phyloP scores from a whole-genome alignment of 2,797 vertebrate species.

The Sebastes paucispinis region DNA sequence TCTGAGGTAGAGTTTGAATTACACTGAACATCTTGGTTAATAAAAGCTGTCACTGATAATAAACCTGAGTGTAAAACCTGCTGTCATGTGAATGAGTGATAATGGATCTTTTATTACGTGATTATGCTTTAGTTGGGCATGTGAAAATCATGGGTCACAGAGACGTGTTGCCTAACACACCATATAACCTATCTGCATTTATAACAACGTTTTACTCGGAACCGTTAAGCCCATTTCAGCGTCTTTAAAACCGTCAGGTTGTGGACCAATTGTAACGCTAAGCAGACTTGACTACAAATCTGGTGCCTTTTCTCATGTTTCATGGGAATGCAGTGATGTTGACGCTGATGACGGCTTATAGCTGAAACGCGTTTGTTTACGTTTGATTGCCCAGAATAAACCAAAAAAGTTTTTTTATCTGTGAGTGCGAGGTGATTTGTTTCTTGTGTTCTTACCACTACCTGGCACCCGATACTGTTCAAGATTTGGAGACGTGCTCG shows the following conservation, averaged over 20 bases:
- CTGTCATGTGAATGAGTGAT: background rate
- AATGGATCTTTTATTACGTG: conserved; percentile 3
- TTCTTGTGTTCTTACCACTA: too few species aligned
- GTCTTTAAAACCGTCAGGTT: background rate
- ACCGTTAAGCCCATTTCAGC: background rate
- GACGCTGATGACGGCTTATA: too few species aligned
- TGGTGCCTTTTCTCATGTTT: background rate
- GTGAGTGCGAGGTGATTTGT: too few species aligned
- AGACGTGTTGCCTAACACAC: background rate
- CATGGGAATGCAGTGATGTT: background rate
- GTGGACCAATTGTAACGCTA: background rate
- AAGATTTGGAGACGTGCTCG: too few species aligned
- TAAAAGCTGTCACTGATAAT: conserved; percentile 12
- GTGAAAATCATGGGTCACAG: background rate
- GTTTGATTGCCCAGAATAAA: too few species aligned
- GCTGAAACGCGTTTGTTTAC: too few species aligned
- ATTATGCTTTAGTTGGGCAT: background rate
- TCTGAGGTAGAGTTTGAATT: background rate
- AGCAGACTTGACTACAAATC: background rate
- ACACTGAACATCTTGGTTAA: background rate
- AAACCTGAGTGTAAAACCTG: conserved; percentile 32
- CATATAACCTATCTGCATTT: background rate
- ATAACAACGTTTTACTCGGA: background rate
- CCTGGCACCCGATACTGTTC: too few species aligned
- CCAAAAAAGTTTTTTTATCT: too few species aligned